A percentile compares a stretch with the other conserved stretches of the same genome.
Evolutionary conservation across 2,797 vertebrate species (phyloP).

Genomic region (Uromys caudimaculatus): DNA sequence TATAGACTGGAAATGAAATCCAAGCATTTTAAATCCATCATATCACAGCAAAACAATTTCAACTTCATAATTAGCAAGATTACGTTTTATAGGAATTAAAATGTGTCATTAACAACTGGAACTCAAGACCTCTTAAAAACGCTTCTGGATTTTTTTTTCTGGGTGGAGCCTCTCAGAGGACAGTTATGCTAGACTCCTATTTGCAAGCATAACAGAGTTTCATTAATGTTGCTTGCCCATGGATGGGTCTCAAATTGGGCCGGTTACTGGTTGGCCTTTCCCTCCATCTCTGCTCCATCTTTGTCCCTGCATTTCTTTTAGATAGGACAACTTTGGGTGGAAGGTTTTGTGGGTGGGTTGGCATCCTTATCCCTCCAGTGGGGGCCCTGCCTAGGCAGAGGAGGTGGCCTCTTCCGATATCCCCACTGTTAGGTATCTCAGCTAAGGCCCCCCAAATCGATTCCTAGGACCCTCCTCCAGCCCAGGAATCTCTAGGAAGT

Average conservation of each 20-base stretch:
- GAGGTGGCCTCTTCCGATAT: background rate
- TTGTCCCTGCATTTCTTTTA: background rate
- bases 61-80: background rate
- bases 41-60: background rate
- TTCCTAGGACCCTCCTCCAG: background rate
- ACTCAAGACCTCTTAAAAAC: background rate
- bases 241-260: background rate
- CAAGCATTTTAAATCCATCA: slow-evolving; percentile 36
- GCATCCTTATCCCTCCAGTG: background rate
- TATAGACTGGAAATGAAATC: background rate
- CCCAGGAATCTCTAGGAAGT: background rate
- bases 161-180: background rate
- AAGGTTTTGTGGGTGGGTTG: background rate
- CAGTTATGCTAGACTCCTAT: background rate
- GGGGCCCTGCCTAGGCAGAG: background rate
- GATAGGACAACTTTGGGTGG: background rate
- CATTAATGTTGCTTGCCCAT: background rate
- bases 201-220: background rate
- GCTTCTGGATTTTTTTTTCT: background rate
- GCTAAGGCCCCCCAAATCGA: background rate
- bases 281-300: background rate
- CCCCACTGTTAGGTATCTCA: background rate
- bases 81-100: slow-evolving; percentile 26
- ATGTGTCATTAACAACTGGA: slow-evolving; percentile 19
- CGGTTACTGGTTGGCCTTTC: background rate